Evolutionary conservation across 1,140 invertebrate species (phyloP).

Genomic region (Cylas formicarius): DNA sequence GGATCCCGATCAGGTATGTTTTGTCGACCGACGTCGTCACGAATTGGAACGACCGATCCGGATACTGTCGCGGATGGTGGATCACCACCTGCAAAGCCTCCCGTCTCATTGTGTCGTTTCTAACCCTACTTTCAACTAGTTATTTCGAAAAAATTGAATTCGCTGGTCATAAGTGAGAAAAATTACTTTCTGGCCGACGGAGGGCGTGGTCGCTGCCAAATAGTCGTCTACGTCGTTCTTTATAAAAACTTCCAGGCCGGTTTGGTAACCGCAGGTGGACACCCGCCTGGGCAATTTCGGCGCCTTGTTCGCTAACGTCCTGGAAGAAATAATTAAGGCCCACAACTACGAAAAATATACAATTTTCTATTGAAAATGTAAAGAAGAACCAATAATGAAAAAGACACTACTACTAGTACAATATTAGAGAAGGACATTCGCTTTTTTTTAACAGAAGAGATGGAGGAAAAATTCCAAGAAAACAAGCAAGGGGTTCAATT

Average conservation of each 20-base stretch:
- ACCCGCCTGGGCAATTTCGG: slow-evolving; percentile 28
- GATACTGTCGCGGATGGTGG: slow-evolving; percentile 53
- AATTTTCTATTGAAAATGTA: not conserved
- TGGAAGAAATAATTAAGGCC: slow-evolving; percentile 5
- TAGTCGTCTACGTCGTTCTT: slow-evolving; percentile 38
- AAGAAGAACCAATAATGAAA: slow-evolving; percentile 3
- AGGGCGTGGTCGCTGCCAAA: slow-evolving; percentile 36
- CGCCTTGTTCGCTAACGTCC: slow-evolving; percentile 15
- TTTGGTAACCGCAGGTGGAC: slow-evolving; percentile 57
- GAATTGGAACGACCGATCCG: slow-evolving; percentile 50
- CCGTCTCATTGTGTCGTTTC: not conserved
- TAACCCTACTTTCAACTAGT: not conserved
- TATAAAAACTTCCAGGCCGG: slow-evolving; percentile 51
- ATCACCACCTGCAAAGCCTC: slow-evolving; percentile 46
- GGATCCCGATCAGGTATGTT: slow-evolving; percentile 47
- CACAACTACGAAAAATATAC: not conserved
- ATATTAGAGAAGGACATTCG: not conserved
- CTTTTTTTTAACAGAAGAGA: no score
- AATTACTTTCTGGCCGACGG: slow-evolving; percentile 28
- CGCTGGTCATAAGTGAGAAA: slow-evolving; percentile 1
- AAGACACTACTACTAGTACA: not conserved
- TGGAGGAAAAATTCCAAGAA: no score
- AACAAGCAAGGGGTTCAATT: no score
- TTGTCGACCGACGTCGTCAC: slow-evolving; percentile 47
- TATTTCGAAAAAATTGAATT: not conserved